These are phyloP conservation scores for Falco novaeseelandiae DNA, from an alignment of 2,797 vertebrate species.

Conservation along the genomic window DNA sequence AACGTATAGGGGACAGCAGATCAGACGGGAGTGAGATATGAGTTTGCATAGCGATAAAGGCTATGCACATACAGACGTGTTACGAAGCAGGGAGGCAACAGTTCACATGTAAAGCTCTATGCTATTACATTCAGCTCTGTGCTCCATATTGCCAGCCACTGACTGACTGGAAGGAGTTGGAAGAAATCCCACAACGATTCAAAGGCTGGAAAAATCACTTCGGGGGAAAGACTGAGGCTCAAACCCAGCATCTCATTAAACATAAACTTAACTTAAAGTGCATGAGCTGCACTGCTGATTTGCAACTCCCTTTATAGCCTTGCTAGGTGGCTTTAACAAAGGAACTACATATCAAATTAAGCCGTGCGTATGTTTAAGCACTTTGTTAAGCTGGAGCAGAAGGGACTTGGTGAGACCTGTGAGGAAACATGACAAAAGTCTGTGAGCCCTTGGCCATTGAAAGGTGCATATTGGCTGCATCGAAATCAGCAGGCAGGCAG, in stretches of 20 bases:
- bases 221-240: constrained; percentile 28
- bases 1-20: background rate
- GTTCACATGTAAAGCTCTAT: background rate
- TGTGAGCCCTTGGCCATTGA: background rate
- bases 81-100: background rate
- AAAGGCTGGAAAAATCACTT: constrained; percentile 48
- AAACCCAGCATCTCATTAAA: constrained; percentile 49
- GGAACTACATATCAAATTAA: background rate
- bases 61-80: background rate
- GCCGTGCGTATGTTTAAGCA: background rate
- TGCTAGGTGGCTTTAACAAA: constrained; percentile 39
- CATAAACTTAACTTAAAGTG: background rate
- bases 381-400: background rate
- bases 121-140: background rate
- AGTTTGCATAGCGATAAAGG: background rate
- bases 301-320: constrained; percentile 25
- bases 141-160: constrained; percentile 20
- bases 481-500: background rate
- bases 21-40: background rate
- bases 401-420: background rate
- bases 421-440: background rate
- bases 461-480: background rate
- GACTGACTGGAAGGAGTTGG: constrained; percentile 46
- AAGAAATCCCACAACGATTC: constrained; percentile 17
- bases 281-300: constrained; percentile 37